These are phyloP conservation scores for Brachymystax lenok DNA, from an alignment of 2,797 vertebrate genomes.

Conservation along the genomic window DNA sequence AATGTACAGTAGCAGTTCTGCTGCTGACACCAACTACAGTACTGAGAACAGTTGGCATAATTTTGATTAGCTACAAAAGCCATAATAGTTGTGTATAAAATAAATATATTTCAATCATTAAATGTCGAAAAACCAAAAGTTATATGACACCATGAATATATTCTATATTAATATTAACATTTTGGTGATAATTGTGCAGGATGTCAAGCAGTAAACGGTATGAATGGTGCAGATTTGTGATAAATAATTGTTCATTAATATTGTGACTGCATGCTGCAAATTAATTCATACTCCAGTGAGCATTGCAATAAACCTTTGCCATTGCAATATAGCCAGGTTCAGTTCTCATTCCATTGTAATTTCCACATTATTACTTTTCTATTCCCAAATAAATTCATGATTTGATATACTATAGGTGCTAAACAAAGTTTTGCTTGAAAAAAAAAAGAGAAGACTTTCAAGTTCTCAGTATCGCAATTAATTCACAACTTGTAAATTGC, in stretches of 20 bases:
- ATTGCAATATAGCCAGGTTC: slow-evolving; percentile 18
- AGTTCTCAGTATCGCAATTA: not conserved
- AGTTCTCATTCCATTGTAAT: slow-evolving; percentile 34
- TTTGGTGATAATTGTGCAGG: slow-evolving; percentile 85
- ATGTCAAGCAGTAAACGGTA: slow-evolving; percentile 84
- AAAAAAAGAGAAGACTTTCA: not conserved
- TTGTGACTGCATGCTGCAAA: slow-evolving; percentile 82
- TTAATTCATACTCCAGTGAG: slow-evolving; percentile 82
- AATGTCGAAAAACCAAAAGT: slow-evolving; percentile 54
- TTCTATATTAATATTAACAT: slow-evolving; percentile 73
- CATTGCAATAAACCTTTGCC: slow-evolving; percentile 71
- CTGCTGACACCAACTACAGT: not conserved
- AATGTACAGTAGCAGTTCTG: slow-evolving; percentile 29
- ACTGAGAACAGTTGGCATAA: not conserved
- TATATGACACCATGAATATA: slow-evolving; percentile 84
- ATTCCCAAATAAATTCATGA: slow-evolving; percentile 20
- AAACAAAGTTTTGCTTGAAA: slow-evolving; percentile 1
- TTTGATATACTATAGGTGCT: slow-evolving; percentile 10
- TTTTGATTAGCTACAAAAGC: not conserved
- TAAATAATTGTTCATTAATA: slow-evolving; percentile 92
- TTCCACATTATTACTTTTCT: slow-evolving; percentile 25
- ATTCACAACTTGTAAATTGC: slow-evolving; percentile 5
- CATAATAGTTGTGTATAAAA: not conserved
- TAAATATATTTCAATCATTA: not conserved
- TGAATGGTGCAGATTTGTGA: slow-evolving; percentile 85